Base-by-base conservation (phyloP, 1,140 invertebrate genomes). In the Pemphigus obesinymphae region DNA sequence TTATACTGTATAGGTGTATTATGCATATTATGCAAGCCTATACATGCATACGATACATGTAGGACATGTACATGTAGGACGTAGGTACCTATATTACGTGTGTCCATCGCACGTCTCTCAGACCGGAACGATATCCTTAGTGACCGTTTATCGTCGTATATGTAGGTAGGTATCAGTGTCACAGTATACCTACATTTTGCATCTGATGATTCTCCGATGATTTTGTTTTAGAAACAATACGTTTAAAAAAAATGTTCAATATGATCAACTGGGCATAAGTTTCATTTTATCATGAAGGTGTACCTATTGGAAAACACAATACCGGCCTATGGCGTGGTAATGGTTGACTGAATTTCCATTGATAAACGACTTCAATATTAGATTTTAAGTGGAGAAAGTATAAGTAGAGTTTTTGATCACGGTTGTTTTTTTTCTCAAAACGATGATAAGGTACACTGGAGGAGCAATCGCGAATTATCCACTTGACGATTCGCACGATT, bases 91-190 rank as follows among this genome's bases (percentile, higher is more conserved):
- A n/a, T n/a, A n/a, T n/a, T n/a, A n/a, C n/a, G n/a, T n/a, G 48
- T 31, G 17, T 48, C 40, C 23, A 20, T 43, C 13, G 13, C 26
- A 11, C 31, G 29, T n/a, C 6, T 3, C 43, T 26, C n/a, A 73
- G 70, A 73, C 70, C 43, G 43, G 20, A 73, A 73, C 40, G 68
- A 70, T 70, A 45, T 70, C 68, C 40, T 45, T 43, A 45, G 13
- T 40, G 6, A 17, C n/a, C 2, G 13, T 70, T 45, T 70, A 45
- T 70, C 37, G 23, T 43, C 23, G 11, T 13, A 43, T 15, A 15
- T 15, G 10, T 13, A n/a, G 66, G 0, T 1, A 43, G 11, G n/a
- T 70, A 68, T 8, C 13, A 11, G 20, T 37, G 10, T 66, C 29
- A 66, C 37, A 55, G 23, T 55, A 55, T 55, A 26, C 3, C 1